Conservation (phyloP, 2,113 vertebrate species). For the Eublepharis macularius region DNA sequence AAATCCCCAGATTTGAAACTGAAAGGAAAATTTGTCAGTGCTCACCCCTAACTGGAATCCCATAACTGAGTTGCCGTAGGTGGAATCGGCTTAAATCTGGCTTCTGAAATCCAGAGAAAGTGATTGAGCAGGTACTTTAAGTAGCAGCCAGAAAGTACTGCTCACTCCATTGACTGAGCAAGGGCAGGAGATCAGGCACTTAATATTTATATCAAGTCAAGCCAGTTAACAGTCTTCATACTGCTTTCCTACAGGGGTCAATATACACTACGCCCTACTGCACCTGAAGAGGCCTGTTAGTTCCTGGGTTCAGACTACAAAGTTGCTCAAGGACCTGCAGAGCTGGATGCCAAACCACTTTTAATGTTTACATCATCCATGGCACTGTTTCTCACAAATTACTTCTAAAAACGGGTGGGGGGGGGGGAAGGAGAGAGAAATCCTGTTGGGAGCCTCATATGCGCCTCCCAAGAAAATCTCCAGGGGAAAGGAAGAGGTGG, state of each 20-base stretch:
- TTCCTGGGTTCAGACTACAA: background rate
- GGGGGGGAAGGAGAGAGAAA: constrained; percentile 27
- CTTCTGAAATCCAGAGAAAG: background rate
- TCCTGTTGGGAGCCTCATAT: background rate
- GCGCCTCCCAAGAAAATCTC: no score
- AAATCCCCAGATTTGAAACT: no score
- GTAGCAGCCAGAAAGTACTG: no score
- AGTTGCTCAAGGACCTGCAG: no score
- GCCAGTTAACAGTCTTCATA: background rate
- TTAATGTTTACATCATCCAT: constrained; percentile 8
- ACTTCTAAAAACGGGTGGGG: constrained; percentile 24
- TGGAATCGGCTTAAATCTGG: background rate
- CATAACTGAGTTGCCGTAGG: background rate
- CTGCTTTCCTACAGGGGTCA: background rate
- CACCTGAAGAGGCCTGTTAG: background rate
- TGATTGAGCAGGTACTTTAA: no score
- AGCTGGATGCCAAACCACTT: background rate
- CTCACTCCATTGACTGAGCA: background rate
- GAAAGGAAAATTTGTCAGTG: no score
- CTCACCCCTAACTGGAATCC: no score
- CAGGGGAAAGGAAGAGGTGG: background rate
- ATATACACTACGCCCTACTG: background rate
- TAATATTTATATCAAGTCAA: background rate
- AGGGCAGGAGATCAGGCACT: background rate
- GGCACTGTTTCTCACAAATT: background rate